A percentile compares a stretch with the other conserved stretches of the same genome.
These are phyloP conservation scores for Epizoanthus scotinus DNA, from an alignment of 92 coral and sea anemone species.

Conservation along the genomic window DNA sequence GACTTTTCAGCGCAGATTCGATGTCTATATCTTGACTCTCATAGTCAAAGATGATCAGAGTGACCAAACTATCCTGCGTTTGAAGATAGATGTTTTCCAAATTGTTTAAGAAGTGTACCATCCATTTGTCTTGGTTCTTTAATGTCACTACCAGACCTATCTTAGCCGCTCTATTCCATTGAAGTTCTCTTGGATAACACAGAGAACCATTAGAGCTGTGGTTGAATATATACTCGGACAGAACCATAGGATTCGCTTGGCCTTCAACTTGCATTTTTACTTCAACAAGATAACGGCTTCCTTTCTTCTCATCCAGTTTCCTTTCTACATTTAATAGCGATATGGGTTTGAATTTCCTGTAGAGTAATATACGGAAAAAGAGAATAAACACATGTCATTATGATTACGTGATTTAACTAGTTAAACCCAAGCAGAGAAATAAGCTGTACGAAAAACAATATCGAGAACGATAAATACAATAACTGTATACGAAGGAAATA, in stretches of 20 bases:
- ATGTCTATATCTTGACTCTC: conserved; percentile 60
- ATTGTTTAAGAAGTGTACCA: conserved; percentile 66
- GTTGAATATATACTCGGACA: conserved; percentile 62
- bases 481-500: no score
- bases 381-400: no score
- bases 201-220: conserved; percentile 39
- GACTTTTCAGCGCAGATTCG: conserved; percentile 48
- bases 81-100: conserved; percentile 57
- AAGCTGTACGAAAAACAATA: no score
- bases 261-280: conserved; percentile 43
- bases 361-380: no score
- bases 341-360: conserved; percentile 44
- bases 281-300: conserved; percentile 62
- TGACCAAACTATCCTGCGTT: conserved; percentile 56
- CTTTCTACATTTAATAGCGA: conserved; percentile 56
- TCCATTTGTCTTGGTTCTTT: conserved; percentile 66
- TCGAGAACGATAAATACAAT: no score
- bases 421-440: no score
- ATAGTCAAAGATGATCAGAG: conserved; percentile 57
- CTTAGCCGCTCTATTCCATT: conserved; percentile 66
- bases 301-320: conserved; percentile 47
- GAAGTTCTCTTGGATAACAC: conserved; percentile 71
- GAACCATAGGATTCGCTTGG: conserved; percentile 15
- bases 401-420: no score
- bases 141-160: conserved; percentile 53